Evolutionary conservation across 2,797 vertebrate species (phyloP).

Genomic region (Jordanella pulchra): DNA sequence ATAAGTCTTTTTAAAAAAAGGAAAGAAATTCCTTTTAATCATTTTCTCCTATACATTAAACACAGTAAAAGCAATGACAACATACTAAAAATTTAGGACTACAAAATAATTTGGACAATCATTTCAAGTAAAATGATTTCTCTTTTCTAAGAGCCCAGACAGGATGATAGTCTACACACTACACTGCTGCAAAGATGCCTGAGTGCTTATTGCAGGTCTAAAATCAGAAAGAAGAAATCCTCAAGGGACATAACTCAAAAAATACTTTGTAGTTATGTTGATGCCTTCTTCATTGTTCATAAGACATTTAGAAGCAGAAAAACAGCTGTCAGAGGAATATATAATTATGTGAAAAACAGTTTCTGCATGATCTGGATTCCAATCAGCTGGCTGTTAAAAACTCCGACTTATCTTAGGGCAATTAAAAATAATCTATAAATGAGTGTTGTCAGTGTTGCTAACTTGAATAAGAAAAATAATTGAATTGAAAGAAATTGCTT

Average conservation of each 20-base stretch:
- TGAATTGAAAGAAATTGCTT: neutral
- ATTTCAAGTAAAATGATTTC: neutral
- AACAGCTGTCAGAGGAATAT: neutral
- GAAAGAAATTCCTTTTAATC: neutral
- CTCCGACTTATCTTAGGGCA: neutral
- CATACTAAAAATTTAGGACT: neutral
- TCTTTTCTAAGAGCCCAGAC: neutral
- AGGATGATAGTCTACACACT: neutral
- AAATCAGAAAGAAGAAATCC: neutral
- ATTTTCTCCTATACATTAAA: slow-evolving; percentile 10
- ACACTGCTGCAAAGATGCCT: neutral
- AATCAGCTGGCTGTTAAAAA: neutral
- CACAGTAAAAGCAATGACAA: slow-evolving; percentile 11
- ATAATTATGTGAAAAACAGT: neutral
- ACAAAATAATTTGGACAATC: neutral
- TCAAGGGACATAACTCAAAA: neutral
- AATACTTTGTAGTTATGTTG: neutral
- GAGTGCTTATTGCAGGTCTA: neutral
- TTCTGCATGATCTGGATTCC: neutral
- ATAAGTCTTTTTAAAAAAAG: neutral
- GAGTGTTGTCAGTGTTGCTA: neutral
- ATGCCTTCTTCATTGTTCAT: neutral
- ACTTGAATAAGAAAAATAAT: neutral
- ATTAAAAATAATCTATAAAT: neutral
- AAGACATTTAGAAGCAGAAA: neutral